These are phyloP conservation scores for Neotoxoptera formosana DNA, from an alignment of 1,140 invertebrate species.

Conservation along the genomic window DNA sequence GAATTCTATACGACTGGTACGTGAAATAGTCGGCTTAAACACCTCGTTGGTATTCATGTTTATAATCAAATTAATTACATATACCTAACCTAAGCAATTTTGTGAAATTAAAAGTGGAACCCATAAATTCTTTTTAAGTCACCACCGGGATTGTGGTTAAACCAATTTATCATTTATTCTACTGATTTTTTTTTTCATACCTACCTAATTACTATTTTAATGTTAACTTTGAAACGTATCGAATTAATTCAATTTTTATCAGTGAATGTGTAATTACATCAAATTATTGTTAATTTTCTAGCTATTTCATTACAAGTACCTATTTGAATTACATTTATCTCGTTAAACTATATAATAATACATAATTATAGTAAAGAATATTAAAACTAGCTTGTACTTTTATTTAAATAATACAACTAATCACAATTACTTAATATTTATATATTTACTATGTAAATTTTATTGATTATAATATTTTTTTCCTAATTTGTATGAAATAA, in stretches of 20 bases:
- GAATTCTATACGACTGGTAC: neutral
- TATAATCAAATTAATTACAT: neutral
- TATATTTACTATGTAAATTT: neutral
- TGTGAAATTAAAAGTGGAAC: neutral
- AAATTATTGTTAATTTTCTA: neutral
- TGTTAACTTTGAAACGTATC: neutral
- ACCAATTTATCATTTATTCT: neutral
- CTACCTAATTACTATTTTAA: neutral
- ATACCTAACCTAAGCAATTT: neutral
- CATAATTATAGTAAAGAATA: neutral
- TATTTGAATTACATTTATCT: neutral
- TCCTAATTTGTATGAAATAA: neutral
- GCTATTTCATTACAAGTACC: neutral
- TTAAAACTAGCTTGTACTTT: neutral
- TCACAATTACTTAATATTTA: neutral
- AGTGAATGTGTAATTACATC: neutral
- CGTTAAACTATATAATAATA: neutral
- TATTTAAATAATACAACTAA: no score
- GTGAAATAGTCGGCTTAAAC: neutral
- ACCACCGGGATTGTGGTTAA: neutral
- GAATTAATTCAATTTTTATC: neutral
- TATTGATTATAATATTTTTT: neutral
- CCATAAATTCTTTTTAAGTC: neutral
- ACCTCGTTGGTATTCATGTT: neutral
- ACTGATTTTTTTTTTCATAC: neutral